phyloP scores from a whole-genome alignment of 2,797 vertebrate species.

The Tenualosa ilisha region DNA sequence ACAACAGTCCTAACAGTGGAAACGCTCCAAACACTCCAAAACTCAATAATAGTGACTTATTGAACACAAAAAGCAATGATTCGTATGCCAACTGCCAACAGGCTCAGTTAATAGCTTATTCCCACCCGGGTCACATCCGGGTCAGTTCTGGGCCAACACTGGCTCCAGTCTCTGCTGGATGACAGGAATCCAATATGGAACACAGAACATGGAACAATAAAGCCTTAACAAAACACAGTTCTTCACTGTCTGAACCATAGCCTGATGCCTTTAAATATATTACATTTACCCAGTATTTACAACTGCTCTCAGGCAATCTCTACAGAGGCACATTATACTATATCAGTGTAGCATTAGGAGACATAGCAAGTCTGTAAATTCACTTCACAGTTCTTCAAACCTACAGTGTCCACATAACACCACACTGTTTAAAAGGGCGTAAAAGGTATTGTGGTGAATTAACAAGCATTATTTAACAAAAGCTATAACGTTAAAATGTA shows the following conservation, averaged over 20 bases:
- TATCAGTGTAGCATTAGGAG: not conserved
- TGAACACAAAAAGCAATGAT: conserved; percentile 1
- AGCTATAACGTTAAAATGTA: not conserved
- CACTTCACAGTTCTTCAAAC: no score
- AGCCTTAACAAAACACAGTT: not conserved
- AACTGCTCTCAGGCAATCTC: not conserved
- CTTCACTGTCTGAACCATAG: not conserved
- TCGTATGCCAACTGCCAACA: not conserved
- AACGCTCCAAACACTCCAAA: not conserved
- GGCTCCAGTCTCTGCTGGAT: not conserved
- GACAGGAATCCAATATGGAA: not conserved
- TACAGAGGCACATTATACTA: not conserved
- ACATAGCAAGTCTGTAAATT: no score
- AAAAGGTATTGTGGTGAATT: not conserved
- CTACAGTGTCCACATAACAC: not conserved
- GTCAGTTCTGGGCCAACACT: no score
- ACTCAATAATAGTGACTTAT: not conserved
- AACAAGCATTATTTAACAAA: not conserved
- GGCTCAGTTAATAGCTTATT: not conserved
- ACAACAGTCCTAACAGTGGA: not conserved
- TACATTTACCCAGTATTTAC: not conserved
- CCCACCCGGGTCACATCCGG: not conserved
- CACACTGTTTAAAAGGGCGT: not conserved
- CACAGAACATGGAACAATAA: not conserved
- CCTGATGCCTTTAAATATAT: not conserved